phyloP scores from a whole-genome alignment of 2,888 invertebrate genomes.

The Actias luna region DNA sequence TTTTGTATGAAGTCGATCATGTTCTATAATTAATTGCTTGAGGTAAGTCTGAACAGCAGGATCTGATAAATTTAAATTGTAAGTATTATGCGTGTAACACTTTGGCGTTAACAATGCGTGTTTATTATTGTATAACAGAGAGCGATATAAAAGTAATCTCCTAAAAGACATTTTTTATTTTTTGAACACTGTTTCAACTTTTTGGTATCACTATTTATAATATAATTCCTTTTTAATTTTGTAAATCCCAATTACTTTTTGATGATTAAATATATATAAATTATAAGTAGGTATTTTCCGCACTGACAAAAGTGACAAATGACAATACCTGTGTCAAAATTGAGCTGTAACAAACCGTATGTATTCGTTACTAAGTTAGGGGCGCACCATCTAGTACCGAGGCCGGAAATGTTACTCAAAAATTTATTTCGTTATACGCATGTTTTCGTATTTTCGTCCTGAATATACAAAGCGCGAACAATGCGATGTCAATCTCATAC shows the following conservation, averaged over 20 bases:
- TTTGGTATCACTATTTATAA: neutral
- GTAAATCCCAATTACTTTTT: neutral
- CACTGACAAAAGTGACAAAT: too few relatives aligned
- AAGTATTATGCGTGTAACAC: slow-evolving; percentile 59
- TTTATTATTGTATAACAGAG: slow-evolving; percentile 43
- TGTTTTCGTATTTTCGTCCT: too few relatives aligned
- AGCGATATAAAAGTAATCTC: slow-evolving; percentile 40
- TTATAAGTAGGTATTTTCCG: too few relatives aligned
- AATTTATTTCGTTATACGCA: too few relatives aligned
- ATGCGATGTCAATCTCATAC: too few relatives aligned
- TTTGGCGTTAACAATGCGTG: slow-evolving; percentile 35
- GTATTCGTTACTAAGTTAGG: too few relatives aligned
- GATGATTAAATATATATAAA: too few relatives aligned
- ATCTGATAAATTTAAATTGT: slow-evolving; percentile 64
- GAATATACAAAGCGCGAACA: too few relatives aligned
- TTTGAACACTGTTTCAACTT: slow-evolving; percentile 8
- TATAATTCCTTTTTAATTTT: neutral
- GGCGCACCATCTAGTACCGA: too few relatives aligned
- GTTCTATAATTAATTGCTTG: slow-evolving; percentile 76
- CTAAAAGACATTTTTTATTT: slow-evolving; percentile 43
- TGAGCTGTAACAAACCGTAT: too few relatives aligned
- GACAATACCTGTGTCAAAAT: too few relatives aligned
- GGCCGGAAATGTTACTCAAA: too few relatives aligned
- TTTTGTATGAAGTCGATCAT: slow-evolving; percentile 70
- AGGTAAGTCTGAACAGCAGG: slow-evolving; percentile 77